Evolutionary conservation across 2,113 vertebrate species (phyloP).

Genomic region (western clawed frog (Xenopus tropicalis)): DNA sequence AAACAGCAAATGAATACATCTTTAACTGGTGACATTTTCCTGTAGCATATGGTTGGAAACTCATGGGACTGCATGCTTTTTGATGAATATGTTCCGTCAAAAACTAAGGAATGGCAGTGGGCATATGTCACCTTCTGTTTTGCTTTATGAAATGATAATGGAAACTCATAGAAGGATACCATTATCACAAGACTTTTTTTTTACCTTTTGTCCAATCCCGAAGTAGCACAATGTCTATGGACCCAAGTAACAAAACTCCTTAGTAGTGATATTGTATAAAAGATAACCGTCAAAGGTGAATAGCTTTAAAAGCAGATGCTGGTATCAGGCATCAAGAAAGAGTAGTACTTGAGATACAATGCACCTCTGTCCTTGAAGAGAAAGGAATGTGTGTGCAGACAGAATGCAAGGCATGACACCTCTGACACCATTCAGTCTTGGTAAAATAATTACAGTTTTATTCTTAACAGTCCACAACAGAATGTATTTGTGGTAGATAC

Average conservation of each 20-base stretch:
- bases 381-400: conserved; percentile 64
- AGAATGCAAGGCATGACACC: conserved; percentile 2
- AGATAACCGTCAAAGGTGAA: conserved; percentile 51
- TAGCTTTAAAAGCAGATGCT: conserved; percentile 49
- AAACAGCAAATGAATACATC: conserved; percentile 93
- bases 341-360: conserved; percentile 41
- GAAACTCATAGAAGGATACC: conserved; percentile 64
- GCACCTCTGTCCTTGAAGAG: conserved; percentile 51
- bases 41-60: conserved; percentile 87
- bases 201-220: conserved; percentile 60
- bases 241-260: conserved; percentile 51
- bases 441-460: conserved; percentile 1
- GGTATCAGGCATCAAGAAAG: conserved; percentile 10
- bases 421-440: neutral
- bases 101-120: conserved; percentile 79
- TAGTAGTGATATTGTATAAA: conserved; percentile 52
- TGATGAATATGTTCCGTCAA: conserved; percentile 91
- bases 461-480: neutral
- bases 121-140: conserved; percentile 91
- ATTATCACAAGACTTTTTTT: conserved; percentile 56
- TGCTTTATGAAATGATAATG: conserved; percentile 93
- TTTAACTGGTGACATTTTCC: conserved; percentile 98
- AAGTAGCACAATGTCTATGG: conserved; percentile 51
- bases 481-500: no score
- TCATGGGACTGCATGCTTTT: conserved; percentile 91